phyloP scores from a whole-genome alignment of 1,140 invertebrate genomes.

The Manduca sexta region DNA sequence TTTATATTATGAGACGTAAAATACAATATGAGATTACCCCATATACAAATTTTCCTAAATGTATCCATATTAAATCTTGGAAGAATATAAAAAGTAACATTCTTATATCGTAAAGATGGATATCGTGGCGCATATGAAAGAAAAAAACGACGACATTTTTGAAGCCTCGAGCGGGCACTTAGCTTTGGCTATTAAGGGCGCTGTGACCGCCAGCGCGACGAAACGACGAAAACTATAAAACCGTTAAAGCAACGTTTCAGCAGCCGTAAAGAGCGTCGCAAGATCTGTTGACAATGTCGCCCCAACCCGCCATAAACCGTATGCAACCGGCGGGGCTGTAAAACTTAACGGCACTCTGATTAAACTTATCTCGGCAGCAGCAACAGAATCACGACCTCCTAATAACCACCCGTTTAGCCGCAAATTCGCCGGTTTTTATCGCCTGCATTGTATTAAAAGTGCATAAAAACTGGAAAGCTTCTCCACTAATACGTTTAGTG shows the following conservation, averaged over 20 bases:
- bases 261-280: slow-evolving; percentile 68
- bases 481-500: slow-evolving; percentile 1
- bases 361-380: slow-evolving; percentile 62
- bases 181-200: slow-evolving; percentile 65
- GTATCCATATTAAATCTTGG: background rate
- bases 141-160: slow-evolving; percentile 62
- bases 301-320: slow-evolving; percentile 63
- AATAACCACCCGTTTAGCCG: slow-evolving; percentile 36
- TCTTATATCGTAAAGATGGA: slow-evolving; percentile 63
- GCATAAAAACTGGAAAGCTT: slow-evolving; percentile 7
- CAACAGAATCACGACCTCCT: slow-evolving; percentile 54
- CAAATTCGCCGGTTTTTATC: slow-evolving; percentile 21
- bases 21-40: too few relatives aligned
- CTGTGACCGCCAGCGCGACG: slow-evolving; percentile 58
- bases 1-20: too few relatives aligned
- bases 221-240: slow-evolving; percentile 71
- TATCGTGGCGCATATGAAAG: slow-evolving; percentile 46
- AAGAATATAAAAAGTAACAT: slow-evolving; percentile 39
- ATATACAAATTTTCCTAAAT: background rate
- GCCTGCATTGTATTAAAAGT: slow-evolving; percentile 21
- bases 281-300: slow-evolving; percentile 72
- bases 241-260: slow-evolving; percentile 71
- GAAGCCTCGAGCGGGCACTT: slow-evolving; percentile 66
- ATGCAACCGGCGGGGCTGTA: slow-evolving; percentile 62
- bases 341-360: slow-evolving; percentile 71